Evolutionary conservation across 2,113 vertebrate species (phyloP).

Genomic region (Leucosticte australis): DNA sequence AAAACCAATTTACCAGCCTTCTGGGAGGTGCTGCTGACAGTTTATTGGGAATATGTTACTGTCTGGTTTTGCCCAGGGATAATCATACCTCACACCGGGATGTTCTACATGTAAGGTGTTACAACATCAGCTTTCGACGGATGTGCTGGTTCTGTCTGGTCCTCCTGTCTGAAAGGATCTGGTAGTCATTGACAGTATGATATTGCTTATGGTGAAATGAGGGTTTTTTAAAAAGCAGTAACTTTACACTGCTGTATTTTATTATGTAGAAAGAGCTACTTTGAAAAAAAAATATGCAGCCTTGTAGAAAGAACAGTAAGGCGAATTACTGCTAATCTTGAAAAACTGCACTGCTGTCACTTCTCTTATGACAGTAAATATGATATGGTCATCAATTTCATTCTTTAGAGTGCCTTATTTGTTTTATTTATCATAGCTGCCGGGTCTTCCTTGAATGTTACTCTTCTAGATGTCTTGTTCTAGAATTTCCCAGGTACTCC

Average conservation of each 20-base stretch:
- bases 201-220: background rate
- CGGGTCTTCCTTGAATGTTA: background rate
- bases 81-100: accelerated
- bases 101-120: accelerated
- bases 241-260: background rate
- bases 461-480: background rate
- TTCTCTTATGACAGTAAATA: background rate
- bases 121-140: background rate
- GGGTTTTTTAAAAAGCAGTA: background rate
- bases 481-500: background rate
- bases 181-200: background rate
- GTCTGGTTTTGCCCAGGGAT: background rate
- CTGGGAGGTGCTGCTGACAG: background rate
- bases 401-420: background rate
- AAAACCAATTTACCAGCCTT: background rate
- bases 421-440: background rate
- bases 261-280: background rate
- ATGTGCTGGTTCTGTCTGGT: background rate
- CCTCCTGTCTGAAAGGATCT: background rate
- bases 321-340: background rate
- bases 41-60: background rate
- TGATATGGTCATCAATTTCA: background rate
- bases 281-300: background rate
- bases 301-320: background rate
- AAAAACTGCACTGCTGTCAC: background rate